A percentile compares a stretch with the other conserved stretches of the same genome.
Evolutionary conservation across 2,113 vertebrate genomes (phyloP).

Genomic region (Corvus cornix): DNA sequence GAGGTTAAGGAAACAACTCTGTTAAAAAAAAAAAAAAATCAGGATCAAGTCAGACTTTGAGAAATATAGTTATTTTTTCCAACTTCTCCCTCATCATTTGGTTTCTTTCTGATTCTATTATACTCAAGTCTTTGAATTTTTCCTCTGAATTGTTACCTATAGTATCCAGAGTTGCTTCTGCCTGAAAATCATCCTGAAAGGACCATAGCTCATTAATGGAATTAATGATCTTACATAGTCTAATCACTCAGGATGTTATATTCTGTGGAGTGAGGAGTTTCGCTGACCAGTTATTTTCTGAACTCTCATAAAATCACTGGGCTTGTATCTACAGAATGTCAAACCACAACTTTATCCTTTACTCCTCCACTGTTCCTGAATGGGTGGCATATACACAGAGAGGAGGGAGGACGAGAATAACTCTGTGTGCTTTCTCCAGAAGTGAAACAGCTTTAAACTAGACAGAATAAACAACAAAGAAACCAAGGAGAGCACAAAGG

Average conservation of each 20-base stretch:
- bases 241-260: not conserved
- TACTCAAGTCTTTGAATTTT: not conserved
- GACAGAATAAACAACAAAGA: not conserved
- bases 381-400: not conserved
- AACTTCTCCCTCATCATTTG: not conserved
- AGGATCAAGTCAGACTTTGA: not conserved
- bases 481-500: not conserved
- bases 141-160: not conserved
- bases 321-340: not conserved
- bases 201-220: not conserved
- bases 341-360: not conserved
- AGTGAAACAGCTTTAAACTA: not conserved
- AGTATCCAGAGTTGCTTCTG: not conserved
- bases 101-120: not conserved
- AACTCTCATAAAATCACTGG: not conserved
- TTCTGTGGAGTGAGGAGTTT: not conserved
- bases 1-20: not conserved
- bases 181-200: not conserved
- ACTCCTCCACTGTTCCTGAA: not conserved
- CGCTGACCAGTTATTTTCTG: not conserved
- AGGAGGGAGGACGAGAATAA: not conserved
- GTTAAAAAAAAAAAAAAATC: not conserved
- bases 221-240: not conserved
- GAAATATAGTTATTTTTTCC: not conserved
- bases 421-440: not conserved